Base-by-base conservation (phyloP, 2,888 invertebrate species). In the Lasioglossum morio region DNA sequence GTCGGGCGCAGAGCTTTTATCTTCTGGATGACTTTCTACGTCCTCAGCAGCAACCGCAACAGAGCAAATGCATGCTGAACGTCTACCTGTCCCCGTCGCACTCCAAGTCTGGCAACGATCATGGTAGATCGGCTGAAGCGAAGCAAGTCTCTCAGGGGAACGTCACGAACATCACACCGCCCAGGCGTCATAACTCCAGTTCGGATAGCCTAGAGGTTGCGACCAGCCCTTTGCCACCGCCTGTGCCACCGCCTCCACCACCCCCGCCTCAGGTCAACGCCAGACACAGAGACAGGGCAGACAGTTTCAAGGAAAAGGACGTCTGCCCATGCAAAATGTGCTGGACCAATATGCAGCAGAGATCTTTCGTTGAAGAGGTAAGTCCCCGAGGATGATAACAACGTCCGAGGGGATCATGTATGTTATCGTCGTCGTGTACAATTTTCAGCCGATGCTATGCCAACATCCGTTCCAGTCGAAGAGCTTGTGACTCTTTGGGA, bases 241-340 rank as follows among this genome's bases (percentile, higher is more conserved):
- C 95, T 3, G 95, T 95, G 27, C 95, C 96, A n/a, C 95, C 95
- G 0, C 95, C 95, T 19, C 96, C 96, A 27, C 95, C 95, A 0
- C 95, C 95, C 14, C 95, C 96, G 34, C 95, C 95, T 0, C 88
- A 90, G 76, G 87, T 81, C 48, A 77, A 77, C 19, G 81, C 90
- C 60, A 88, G 92, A 37, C 92, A 91, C 40, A 87, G 93, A 30
- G 94, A 94, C 12, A 89, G 92, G 70, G 88, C 79, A 37, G 93
- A 93, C 73, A 92, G 91, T 81, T 87, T 88, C 78, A 93, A 92
- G 85, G 94, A 95, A 63, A 94, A 94, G 88, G 94, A 95, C 43
- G 88, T 92, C 53, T 94, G 94, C 87, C 93, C 93, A 82, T 95
- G 95, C 89, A 94, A 94, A 91, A 93, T 94, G 91, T 95, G 95